Evolutionary conservation across 2,797 vertebrate genomes (phyloP).

Genomic region (Phrynocephalus guinanensis): DNA sequence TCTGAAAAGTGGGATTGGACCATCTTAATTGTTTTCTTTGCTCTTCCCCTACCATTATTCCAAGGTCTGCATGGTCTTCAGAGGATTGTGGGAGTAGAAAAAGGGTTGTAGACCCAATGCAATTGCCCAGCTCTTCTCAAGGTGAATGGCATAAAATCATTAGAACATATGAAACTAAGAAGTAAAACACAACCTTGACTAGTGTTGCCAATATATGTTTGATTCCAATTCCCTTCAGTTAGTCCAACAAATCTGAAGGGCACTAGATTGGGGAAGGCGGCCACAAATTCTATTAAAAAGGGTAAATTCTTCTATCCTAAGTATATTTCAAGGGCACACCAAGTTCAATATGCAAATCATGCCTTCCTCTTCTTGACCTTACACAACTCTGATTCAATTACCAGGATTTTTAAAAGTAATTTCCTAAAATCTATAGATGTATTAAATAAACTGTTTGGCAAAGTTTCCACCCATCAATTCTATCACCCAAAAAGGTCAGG

Average conservation of each 20-base stretch:
- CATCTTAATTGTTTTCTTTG: too few relatives aligned
- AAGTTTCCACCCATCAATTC: slow-evolving; percentile 11
- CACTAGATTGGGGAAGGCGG: background rate
- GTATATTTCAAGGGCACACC: slow-evolving; percentile 29
- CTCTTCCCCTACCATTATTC: too few relatives aligned
- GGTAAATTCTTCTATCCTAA: background rate
- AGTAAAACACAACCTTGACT: background rate
- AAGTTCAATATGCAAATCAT: slow-evolving; percentile 13
- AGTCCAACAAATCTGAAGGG: background rate
- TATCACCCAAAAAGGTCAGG: slow-evolving; percentile 35
- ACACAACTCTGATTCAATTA: slow-evolving; percentile 29
- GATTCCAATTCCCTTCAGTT: background rate
- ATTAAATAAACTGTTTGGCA: slow-evolving; percentile 27
- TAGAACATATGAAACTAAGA: background rate
- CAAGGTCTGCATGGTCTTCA: too few relatives aligned
- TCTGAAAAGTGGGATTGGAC: too few relatives aligned
- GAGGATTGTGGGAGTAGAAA: too few relatives aligned
- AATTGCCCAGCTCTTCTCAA: too few relatives aligned
- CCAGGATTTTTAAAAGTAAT: slow-evolving; percentile 38
- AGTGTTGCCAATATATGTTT: background rate
- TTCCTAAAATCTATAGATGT: slow-evolving; percentile 45
- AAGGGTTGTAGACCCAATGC: too few relatives aligned
- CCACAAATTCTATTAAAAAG: background rate
- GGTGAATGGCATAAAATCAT: background rate
- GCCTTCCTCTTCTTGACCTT: slow-evolving; percentile 4